Evolutionary conservation across 1,140 invertebrate genomes (phyloP), one percentile per base, ranked within the genome.

Genomic region (Archivesica marissinica): DNA sequence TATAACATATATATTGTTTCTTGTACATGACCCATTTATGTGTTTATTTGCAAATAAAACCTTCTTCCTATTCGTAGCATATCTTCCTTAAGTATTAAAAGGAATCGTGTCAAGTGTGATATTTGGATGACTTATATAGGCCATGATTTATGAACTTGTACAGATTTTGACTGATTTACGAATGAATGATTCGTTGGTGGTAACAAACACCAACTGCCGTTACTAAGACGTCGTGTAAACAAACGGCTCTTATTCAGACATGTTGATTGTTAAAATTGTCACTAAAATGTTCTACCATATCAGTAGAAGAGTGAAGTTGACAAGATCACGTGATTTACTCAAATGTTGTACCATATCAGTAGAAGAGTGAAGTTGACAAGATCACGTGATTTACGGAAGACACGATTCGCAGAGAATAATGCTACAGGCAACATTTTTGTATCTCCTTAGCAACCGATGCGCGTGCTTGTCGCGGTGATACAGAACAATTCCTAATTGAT

Each of bases 201-300:
- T n/a, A 17, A 68, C 64, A 38, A 6, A 4, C 35, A 4, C 33
- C 64, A 20, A n/a, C 35, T n/a, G 6, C 28, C 30, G 70, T 74
- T 74, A 44, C 70, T 74, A 74, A 28, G 39, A 15, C 33, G 23
- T 74, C 33, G n/a, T 50, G 70, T 50, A 44, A 74, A 74, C 70
- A 74, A 17, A n/a, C 70, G 23, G 28, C 28, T 23, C 28, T 4
- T 2, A 44, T 50, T 7, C 52, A 56, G 74, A 77, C 74, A 17
- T 38, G 20, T 38, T 56, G 39, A 77, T 56, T 77, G 74, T 56
- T 54, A 77, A 77, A 77, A 77, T n/a, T 77, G 74, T 47, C 74
- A 77, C 74, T 41, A 41, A 39, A 77, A 56, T 6, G 56, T 41
- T 44, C 52, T 33, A 77, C 28, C 28, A 28, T 38, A 2, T 77